These are phyloP conservation scores for Pogoniulus pusillus DNA, from an alignment of 2,797 vertebrate genomes.

Conservation along the genomic window DNA sequence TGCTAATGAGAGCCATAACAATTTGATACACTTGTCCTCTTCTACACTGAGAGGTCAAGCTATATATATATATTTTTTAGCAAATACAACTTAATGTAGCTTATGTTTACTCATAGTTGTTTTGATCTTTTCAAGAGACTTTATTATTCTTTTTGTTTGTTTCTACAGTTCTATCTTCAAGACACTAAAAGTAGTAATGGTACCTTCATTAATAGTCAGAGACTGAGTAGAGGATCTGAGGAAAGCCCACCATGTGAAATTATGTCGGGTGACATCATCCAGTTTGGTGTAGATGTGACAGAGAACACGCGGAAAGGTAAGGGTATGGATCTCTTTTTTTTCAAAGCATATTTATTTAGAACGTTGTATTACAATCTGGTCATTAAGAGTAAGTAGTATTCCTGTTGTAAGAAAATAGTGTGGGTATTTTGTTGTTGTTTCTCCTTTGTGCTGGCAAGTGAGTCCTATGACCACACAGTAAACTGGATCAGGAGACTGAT, in stretches of 20 bases:
- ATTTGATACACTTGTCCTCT: not conserved
- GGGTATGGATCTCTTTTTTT: slow-evolving; percentile 60
- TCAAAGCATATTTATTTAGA: not conserved
- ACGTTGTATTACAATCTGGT: not conserved
- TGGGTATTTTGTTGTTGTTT: not conserved
- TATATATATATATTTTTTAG: not conserved
- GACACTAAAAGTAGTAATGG: slow-evolving; percentile 99
- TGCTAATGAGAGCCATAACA: not conserved
- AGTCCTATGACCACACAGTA: not conserved
- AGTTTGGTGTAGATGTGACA: slow-evolving; percentile 98
- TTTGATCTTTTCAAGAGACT: not conserved
- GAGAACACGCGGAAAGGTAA: slow-evolving; percentile 99
- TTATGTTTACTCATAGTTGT: not conserved
- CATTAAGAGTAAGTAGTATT: not conserved
- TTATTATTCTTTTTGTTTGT: not conserved
- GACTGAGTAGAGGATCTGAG: slow-evolving; percentile 96
- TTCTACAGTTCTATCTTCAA: slow-evolving; percentile 95
- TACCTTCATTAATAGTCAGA: slow-evolving; percentile 99
- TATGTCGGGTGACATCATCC: slow-evolving; percentile 97
- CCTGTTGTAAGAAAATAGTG: not conserved
- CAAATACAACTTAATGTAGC: not conserved
- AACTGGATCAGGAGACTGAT: not conserved
- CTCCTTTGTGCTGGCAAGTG: not conserved
- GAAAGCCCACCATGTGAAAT: slow-evolving; percentile 98
- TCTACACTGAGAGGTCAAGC: not conserved